phyloP scores from a whole-genome alignment of 2,888 invertebrate genomes.

The Cremastinae sp. region DNA sequence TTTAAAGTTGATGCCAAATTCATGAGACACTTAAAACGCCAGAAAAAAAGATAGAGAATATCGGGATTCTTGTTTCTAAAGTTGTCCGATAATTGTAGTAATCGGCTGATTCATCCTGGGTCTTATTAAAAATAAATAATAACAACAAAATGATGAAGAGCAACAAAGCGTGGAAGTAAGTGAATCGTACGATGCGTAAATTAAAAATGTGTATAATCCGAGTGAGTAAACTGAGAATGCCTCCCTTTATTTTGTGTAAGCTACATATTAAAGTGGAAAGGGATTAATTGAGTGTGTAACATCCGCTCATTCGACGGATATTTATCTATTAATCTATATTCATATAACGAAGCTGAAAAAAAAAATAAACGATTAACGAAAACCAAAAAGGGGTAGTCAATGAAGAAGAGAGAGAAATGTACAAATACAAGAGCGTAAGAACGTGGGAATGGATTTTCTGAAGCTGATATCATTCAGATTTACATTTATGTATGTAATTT shows the following conservation, averaged over 20 bases:
- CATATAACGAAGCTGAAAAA: slow-evolving; percentile 14
- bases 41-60: too few species aligned
- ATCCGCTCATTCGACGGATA: slow-evolving; percentile 31
- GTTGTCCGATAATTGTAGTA: too few species aligned
- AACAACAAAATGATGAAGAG: neutral
- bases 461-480: slow-evolving; percentile 11
- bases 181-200: slow-evolving; percentile 22
- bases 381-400: slow-evolving; percentile 2
- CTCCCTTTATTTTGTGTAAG: slow-evolving; percentile 57
- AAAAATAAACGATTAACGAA: neutral
- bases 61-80: too few species aligned
- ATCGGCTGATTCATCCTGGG: slow-evolving; percentile 19
- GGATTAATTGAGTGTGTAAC: slow-evolving; percentile 41
- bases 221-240: slow-evolving; percentile 44
- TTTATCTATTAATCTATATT: slow-evolving; percentile 43
- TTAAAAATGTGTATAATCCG: slow-evolving; percentile 41
- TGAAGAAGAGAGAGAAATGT: slow-evolving; percentile 45
- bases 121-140: neutral
- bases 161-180: neutral
- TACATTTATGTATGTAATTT: slow-evolving; percentile 6
- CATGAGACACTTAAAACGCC: too few species aligned
- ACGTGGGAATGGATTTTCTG: slow-evolving; percentile 55
- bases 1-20: neutral
- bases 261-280: slow-evolving; percentile 33
- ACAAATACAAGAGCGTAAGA: slow-evolving; percentile 57